These are phyloP conservation scores for Pipistrellus pygmaeus DNA, from an alignment of 2,797 vertebrate species.

Conservation along the genomic window DNA sequence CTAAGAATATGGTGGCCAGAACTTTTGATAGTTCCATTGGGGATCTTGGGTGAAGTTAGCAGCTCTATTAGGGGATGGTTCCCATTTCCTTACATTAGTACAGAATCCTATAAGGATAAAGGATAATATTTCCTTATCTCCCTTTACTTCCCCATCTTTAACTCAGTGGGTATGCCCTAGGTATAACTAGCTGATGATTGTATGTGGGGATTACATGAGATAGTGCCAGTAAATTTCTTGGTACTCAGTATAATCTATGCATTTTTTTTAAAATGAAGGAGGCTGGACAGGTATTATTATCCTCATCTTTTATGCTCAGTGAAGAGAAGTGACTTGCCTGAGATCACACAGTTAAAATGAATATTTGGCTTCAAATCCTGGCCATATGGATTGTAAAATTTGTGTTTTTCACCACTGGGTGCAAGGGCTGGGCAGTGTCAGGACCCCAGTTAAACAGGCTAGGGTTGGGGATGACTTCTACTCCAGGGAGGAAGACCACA, in stretches of 20 bases:
- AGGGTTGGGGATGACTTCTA: neutral
- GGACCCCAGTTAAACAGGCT: neutral
- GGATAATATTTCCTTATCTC: neutral
- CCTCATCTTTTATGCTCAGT: neutral
- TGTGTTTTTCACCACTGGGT: neutral
- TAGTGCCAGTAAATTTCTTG: neutral
- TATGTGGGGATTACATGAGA: neutral
- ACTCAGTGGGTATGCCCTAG: neutral
- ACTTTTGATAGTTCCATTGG: neutral
- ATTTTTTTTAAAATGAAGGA: neutral
- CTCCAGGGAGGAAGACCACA: neutral
- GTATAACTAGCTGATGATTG: neutral
- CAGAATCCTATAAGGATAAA: neutral
- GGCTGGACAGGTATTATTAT: neutral
- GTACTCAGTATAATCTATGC: neutral
- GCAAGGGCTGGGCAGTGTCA: neutral
- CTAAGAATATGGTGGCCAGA: neutral
- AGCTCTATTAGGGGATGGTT: neutral
- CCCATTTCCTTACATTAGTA: neutral
- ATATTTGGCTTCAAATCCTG: neutral
- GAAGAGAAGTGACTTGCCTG: neutral
- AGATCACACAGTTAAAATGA: neutral
- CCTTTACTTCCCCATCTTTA: neutral
- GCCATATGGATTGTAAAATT: neutral
- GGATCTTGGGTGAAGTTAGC: neutral